Base-by-base conservation (phyloP, 2,797 vertebrate genomes). In the Syndactyla subalaris region DNA sequence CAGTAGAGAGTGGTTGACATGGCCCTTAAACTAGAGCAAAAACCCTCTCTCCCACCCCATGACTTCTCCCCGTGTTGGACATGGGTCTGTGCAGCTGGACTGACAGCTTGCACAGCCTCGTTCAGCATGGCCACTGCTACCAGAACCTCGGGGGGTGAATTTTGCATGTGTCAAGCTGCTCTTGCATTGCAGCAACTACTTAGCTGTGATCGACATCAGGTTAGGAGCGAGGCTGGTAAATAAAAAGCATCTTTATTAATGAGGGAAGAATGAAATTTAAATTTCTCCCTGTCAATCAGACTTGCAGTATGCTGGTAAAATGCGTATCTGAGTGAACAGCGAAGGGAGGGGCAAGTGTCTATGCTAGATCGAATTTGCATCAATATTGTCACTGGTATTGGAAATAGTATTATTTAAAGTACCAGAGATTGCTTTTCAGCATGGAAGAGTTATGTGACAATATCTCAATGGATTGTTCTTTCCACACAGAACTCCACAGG, bases 51-150 rank as follows among this genome's bases (percentile, higher is more conserved):
- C 51, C 46, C 19, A 36, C 27, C 30, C 54, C 7, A 6, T 19
- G 16, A 7, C 6, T 66, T 86, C 22, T 76, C 9, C n/a, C 5
- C 1, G 0, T 17, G 19, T 34, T 5, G 18, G 18, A 11, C 11
- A 0, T 26, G 20, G 17, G 3, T 34, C 59, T n/a, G 29, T 72
- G 45, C 29, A 34, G 38, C 8, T 17, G 59, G 11, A 18, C 54
- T 62, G 22, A 22, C 0, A 1, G 15, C 30, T 88, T 45, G 13
- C 24, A 20, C 7, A 22, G 70, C 17, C 22, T 82, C 15, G 22
- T 62, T n/a, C 46, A 15, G 13, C 30, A 1, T 6, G 8, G 29
- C 32, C 26, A 3, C 43, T 1, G 1, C n/a, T 48, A 14, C 41
- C 10, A 14, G 41, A 85, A 58, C 10, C 27, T 48, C 1, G 12